Evolutionary conservation across 2,113 vertebrate species (phyloP).

Genomic region (Sardina pilchardus): DNA sequence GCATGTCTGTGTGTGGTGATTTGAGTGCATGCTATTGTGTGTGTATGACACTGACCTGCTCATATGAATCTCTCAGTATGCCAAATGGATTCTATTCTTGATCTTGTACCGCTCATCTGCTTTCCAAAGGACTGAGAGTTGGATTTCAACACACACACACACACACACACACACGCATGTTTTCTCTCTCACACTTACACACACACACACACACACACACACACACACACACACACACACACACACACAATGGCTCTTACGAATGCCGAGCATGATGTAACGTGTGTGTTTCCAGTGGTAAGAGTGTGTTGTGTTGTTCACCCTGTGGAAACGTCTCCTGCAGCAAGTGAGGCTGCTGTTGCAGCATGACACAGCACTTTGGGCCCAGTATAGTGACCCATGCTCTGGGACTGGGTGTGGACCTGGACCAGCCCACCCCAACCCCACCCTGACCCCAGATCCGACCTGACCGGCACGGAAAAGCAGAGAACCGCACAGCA

Average conservation of each 20-base stretch:
- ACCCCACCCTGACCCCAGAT: neutral
- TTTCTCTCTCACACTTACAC: neutral
- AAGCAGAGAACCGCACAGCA: neutral
- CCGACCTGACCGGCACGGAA: neutral
- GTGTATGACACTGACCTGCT: neutral
- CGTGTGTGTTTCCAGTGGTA: neutral
- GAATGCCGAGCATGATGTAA: neutral
- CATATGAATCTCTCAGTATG: neutral
- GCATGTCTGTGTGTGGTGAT: conserved; percentile 28
- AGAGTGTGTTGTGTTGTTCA: neutral
- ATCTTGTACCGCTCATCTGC: neutral
- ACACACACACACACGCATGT: neutral
- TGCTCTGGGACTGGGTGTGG: neutral
- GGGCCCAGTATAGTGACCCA: too few species aligned
- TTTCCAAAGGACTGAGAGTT: neutral
- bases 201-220: neutral
- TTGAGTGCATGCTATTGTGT: conserved; percentile 35
- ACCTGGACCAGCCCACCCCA: neutral
- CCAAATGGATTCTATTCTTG: neutral
- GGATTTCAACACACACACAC: neutral
- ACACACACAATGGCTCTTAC: neutral
- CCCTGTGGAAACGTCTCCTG: neutral
- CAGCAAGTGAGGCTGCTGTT: neutral
- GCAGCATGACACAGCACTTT: conserved; percentile 1
- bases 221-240: neutral